phyloP scores from a whole-genome alignment of 2,888 invertebrate genomes.

The Orchesellides sinensis region DNA sequence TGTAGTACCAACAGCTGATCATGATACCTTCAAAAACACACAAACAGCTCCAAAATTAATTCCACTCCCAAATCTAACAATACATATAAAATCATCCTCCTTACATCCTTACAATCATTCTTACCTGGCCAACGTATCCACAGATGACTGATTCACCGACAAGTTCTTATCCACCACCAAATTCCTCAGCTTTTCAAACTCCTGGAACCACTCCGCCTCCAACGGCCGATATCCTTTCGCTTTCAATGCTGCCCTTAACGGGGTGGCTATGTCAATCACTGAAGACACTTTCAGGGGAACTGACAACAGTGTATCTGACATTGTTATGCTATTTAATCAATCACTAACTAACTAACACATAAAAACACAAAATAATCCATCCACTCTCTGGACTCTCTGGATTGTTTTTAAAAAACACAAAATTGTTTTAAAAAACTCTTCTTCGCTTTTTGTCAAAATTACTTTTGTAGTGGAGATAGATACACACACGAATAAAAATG shows the following conservation, averaged over 20 bases:
- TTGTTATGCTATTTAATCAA: not conserved
- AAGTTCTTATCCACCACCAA: constrained; percentile 59
- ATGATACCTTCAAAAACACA: constrained; percentile 87
- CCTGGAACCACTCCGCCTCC: constrained; percentile 52
- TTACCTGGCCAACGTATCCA: constrained; percentile 67
- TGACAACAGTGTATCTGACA: constrained; percentile 57
- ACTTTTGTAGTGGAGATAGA: no score
- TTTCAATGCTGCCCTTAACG: constrained; percentile 38
- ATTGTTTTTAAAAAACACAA: no score
- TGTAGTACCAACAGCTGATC: constrained; percentile 96
- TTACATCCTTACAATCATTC: not conserved
- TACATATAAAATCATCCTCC: not conserved
- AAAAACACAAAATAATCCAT: no score
- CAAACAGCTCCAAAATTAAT: not conserved
- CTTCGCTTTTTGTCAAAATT: no score
- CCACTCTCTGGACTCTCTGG: no score
- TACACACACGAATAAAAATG: no score
- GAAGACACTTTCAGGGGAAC: constrained; percentile 66
- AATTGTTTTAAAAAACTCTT: no score
- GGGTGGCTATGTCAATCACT: constrained; percentile 61
- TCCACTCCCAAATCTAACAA: no score
- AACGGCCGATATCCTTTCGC: constrained; percentile 40
- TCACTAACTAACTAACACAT: no score
- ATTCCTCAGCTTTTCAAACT: constrained; percentile 67
- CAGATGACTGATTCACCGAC: constrained; percentile 58